These are phyloP conservation scores for Pundamilia nyererei DNA, from an alignment of 2,113 vertebrate species.

Conservation along the genomic window DNA sequence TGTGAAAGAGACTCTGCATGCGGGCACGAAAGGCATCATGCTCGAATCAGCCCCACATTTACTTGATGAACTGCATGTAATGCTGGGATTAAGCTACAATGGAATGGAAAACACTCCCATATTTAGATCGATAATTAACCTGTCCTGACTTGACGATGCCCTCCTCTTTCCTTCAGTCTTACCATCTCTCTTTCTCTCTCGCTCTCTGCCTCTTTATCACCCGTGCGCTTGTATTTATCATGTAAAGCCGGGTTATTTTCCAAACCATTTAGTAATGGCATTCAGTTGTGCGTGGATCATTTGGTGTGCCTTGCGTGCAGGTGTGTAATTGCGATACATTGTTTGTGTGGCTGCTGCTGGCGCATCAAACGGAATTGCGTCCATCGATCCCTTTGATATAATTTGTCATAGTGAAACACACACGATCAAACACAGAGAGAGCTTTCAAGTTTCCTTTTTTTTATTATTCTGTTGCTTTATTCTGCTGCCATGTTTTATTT, in stretches of 20 bases:
- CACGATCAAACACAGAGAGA: neutral
- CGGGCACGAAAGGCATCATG: neutral
- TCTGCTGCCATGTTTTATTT: neutral
- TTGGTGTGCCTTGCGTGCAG: slow-evolving; percentile 57
- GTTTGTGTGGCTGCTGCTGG: slow-evolving; percentile 29
- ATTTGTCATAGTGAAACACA: slow-evolving; percentile 3
- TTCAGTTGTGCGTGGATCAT: slow-evolving; percentile 49
- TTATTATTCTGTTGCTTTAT: neutral
- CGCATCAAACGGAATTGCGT: slow-evolving; percentile 16
- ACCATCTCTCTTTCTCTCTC: neutral
- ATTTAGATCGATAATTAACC: slow-evolving; percentile 23
- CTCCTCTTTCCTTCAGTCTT: neutral
- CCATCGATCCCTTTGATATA: slow-evolving; percentile 38
- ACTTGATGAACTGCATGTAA: neutral
- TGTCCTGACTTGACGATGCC: slow-evolving; percentile 5
- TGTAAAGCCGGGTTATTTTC: slow-evolving; percentile 53
- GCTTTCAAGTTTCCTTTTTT: neutral
- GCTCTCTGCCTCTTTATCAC: neutral
- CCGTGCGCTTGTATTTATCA: neutral
- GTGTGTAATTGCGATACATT: slow-evolving; percentile 59
- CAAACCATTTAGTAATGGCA: slow-evolving; percentile 53
- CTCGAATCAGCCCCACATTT: neutral
- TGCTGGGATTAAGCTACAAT: neutral
- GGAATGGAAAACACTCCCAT: slow-evolving; percentile 13
- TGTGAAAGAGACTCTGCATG: neutral